These are phyloP conservation scores for Myocastor coypus DNA, from an alignment of 2,113 vertebrate genomes.

Conservation along the genomic window DNA sequence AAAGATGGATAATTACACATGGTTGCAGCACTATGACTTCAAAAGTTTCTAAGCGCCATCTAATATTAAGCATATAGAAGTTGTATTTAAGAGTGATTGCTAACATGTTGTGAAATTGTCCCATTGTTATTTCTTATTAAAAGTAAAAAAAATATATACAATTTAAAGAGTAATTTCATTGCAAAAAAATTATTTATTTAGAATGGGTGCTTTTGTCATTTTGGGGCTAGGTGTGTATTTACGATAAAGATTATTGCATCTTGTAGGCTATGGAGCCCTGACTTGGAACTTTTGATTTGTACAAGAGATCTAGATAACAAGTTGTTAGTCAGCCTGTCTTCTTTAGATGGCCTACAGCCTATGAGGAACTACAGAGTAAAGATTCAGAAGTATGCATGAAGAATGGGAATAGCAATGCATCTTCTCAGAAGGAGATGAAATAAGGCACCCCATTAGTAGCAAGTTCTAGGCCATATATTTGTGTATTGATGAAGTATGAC, in stretches of 20 bases:
- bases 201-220: not conserved
- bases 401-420: not conserved
- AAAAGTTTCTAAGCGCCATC: not conserved
- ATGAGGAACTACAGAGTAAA: not conserved
- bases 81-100: not conserved
- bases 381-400: fast-evolving
- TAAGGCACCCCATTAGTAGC: not conserved
- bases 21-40: not conserved
- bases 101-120: too few species aligned
- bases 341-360: not conserved
- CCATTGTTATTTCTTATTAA: too few species aligned
- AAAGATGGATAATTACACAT: not conserved
- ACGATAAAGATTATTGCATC: not conserved
- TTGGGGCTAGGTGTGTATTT: not conserved
- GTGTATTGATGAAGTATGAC: not conserved
- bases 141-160: too few species aligned
- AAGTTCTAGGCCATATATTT: not conserved
- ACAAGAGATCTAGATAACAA: not conserved
- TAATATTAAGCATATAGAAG: not conserved
- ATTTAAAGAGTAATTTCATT: not conserved
- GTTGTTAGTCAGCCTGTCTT: not conserved
- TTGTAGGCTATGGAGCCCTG: not conserved
- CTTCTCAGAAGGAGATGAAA: not conserved
- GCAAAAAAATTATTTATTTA: not conserved
- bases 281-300: not conserved